Percentiles rank a stretch among this genome's conserved stretches.
These are phyloP conservation scores for Leptopilina boulardi DNA, from an alignment of 1,140 invertebrate species.

Conservation along the genomic window DNA sequence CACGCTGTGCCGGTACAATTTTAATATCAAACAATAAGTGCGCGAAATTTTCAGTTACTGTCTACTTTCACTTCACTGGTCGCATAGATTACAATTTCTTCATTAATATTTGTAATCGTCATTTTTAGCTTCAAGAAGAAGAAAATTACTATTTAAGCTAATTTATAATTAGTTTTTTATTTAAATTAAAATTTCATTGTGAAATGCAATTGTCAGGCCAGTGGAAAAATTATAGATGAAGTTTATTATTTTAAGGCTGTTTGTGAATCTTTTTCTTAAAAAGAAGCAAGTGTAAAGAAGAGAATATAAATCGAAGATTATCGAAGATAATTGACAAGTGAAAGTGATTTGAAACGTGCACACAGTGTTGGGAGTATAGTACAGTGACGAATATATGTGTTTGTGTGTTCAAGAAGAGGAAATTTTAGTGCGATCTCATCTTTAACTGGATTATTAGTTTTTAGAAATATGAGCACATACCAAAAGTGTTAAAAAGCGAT, in stretches of 20 bases:
- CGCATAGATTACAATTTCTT: not conserved
- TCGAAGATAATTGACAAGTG: conserved; percentile 52
- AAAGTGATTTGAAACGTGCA: conserved; percentile 62
- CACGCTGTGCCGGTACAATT: not conserved
- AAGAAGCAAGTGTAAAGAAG: not conserved
- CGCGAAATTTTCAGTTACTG: not conserved
- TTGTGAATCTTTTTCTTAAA: not conserved
- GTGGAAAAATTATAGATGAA: not conserved
- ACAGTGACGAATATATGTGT: conserved; percentile 22
- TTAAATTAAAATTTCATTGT: not conserved
- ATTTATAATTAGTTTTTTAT: too few species aligned
- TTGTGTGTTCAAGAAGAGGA: conserved; percentile 11
- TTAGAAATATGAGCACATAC: not conserved
- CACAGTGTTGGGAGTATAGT: conserved; percentile 49
- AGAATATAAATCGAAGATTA: conserved; percentile 7
- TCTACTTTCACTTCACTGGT: not conserved
- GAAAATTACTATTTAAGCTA: too few species aligned
- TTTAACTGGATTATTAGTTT: conserved; percentile 2
- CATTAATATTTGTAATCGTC: not conserved
- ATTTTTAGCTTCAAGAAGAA: too few species aligned
- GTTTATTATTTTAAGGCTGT: not conserved
- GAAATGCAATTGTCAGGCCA: not conserved
- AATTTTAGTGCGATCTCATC: conserved; percentile 9
- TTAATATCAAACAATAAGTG: not conserved
- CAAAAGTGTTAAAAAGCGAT: not conserved